phyloP scores from a whole-genome alignment of 2,113 vertebrate genomes.

The Amblyornis subalaris region DNA sequence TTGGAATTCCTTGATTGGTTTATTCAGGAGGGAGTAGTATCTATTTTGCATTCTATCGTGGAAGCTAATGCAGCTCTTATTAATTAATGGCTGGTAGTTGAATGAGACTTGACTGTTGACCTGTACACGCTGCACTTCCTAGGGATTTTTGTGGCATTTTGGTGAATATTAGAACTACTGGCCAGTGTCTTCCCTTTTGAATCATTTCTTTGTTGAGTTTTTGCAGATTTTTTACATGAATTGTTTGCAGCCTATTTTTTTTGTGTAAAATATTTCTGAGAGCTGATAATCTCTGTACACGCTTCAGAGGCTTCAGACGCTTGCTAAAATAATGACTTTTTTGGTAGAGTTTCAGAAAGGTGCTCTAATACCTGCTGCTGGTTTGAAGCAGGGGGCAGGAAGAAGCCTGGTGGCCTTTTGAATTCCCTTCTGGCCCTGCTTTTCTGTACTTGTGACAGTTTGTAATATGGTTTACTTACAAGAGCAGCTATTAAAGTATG shows the following conservation, averaged over 20 bases:
- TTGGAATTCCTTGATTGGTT: conserved; percentile 45
- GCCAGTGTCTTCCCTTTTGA: neutral
- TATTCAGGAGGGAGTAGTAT: neutral
- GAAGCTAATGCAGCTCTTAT: neutral
- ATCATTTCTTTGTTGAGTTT: neutral
- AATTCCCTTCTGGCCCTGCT: neutral
- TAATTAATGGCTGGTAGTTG: neutral
- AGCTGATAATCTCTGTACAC: neutral
- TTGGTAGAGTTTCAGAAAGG: neutral
- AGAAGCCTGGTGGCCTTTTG: neutral
- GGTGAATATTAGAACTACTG: neutral
- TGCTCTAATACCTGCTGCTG: neutral
- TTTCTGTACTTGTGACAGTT: neutral
- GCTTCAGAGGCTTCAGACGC: neutral
- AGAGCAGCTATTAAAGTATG: neutral
- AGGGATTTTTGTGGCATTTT: neutral
- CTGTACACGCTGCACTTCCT: neutral
- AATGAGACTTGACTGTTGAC: neutral
- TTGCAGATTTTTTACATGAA: neutral
- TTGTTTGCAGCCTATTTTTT: neutral
- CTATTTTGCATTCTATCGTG: neutral
- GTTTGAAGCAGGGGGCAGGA: neutral
- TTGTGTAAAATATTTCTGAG: neutral
- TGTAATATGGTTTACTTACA: neutral
- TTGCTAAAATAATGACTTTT: neutral